phyloP scores from a whole-genome alignment of 2,888 invertebrate species.

The Cataglyphis albicans region DNA sequence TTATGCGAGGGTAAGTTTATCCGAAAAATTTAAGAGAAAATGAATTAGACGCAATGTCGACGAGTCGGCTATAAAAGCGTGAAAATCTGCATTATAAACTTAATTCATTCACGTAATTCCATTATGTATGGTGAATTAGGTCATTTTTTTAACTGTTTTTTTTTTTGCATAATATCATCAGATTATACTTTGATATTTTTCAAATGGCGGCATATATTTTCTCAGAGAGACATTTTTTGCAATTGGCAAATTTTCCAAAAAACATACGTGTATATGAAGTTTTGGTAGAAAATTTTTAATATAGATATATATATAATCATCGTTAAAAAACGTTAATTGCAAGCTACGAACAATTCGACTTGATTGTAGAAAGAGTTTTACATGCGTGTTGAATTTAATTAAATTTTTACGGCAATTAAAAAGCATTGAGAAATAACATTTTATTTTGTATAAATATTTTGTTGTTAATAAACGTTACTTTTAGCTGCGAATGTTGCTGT shows the following conservation, averaged over 20 bases:
- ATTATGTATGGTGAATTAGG: neutral
- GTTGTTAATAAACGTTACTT: constrained; percentile 4
- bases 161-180: neutral
- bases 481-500: neutral
- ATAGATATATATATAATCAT: neutral
- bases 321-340: neutral
- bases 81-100: neutral
- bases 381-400: neutral
- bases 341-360: neutral
- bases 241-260: neutral
- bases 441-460: neutral
- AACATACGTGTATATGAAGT: too few species aligned
- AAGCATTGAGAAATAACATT: neutral
- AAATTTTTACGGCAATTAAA: neutral
- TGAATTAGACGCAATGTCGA: neutral
- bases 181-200: neutral
- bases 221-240: neutral
- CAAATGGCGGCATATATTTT: neutral
- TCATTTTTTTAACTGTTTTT: neutral
- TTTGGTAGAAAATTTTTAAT: neutral
- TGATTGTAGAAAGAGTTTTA: neutral
- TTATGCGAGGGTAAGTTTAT: neutral
- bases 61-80: neutral
- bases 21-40: neutral
- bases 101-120: neutral